These are phyloP conservation scores for Melanaphis sacchari DNA, from an alignment of 1,140 invertebrate species.

Conservation along the genomic window DNA sequence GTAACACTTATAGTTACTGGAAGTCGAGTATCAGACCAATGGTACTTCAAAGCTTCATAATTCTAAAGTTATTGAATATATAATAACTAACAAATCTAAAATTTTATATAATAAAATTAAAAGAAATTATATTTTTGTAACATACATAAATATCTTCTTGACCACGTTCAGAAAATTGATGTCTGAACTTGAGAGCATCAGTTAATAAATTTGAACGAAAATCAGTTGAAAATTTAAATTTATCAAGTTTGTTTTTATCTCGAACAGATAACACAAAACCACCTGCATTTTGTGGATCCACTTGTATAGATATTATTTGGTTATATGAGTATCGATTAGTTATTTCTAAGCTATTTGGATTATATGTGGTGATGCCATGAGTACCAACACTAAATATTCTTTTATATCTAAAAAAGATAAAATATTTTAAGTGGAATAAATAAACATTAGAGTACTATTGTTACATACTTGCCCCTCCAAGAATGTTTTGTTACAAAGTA, in stretches of 20 bases:
- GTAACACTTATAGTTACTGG: slow-evolving; percentile 90
- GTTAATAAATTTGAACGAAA: slow-evolving; percentile 90
- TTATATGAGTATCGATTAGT: slow-evolving; percentile 94
- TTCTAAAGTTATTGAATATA: slow-evolving; percentile 72
- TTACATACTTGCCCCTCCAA: slow-evolving; percentile 92
- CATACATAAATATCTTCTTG: slow-evolving; percentile 75
- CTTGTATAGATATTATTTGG: slow-evolving; percentile 80
- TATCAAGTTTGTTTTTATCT: slow-evolving; percentile 84
- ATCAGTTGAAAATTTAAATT: slow-evolving; percentile 97
- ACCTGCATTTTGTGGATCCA: slow-evolving; percentile 66
- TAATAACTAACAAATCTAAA: slow-evolving; percentile 56
- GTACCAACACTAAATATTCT: slow-evolving; percentile 97
- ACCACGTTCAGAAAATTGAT: slow-evolving; percentile 80
- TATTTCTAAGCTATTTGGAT: slow-evolving; percentile 90
- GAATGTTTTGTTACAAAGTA: slow-evolving; percentile 96
- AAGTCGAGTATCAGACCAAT: slow-evolving; percentile 91
- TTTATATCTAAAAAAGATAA: slow-evolving; percentile 79
- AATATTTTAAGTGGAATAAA: slow-evolving; percentile 45
- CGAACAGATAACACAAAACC: slow-evolving; percentile 87
- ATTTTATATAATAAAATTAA: background rate
- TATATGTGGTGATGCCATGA: slow-evolving; percentile 95
- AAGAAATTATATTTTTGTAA: slow-evolving; percentile 58
- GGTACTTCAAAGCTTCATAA: slow-evolving; percentile 91
- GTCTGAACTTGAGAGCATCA: slow-evolving; percentile 83
- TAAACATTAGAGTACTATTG: slow-evolving; percentile 45